Percentiles rank a stretch among this genome's conserved stretches.
Conservation (phyloP, 2,888 invertebrate genomes). For the Erebia palarica region DNA sequence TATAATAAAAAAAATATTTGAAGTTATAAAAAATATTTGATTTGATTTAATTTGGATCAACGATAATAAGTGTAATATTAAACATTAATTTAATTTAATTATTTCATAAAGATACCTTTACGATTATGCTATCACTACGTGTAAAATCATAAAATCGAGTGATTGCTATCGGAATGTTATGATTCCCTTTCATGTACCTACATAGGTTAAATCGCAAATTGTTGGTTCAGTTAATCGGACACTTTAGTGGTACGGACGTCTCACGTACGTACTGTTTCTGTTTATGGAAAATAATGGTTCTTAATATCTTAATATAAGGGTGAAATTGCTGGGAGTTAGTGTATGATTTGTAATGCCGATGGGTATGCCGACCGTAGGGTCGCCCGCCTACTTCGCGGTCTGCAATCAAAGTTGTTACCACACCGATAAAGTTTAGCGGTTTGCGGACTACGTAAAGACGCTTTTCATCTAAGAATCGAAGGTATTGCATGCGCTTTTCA, state of each 20-base stretch:
- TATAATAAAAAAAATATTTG: too few species aligned
- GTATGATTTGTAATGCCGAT: constrained; percentile 45
- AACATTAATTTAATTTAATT: too few species aligned
- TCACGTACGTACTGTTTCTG: constrained; percentile 44
- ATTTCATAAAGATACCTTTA: neutral
- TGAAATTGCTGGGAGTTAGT: constrained; percentile 42
- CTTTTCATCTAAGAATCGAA: constrained; percentile 41
- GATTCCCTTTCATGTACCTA: constrained; percentile 64
- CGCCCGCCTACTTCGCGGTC: constrained; percentile 45
- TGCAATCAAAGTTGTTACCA: constrained; percentile 50
- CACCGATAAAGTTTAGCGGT: constrained; percentile 50
- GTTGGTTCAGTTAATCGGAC: constrained; percentile 63
- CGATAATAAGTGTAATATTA: too few species aligned
- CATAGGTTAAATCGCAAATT: constrained; percentile 76
- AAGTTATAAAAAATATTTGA: too few species aligned
- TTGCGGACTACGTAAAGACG: constrained; percentile 47
- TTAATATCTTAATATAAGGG: constrained; percentile 48
- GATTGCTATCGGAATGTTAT: constrained; percentile 64
- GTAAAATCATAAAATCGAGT: constrained; percentile 70
- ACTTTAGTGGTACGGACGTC: constrained; percentile 54
- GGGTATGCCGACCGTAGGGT: constrained; percentile 41
- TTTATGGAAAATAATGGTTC: constrained; percentile 47
- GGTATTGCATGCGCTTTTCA: constrained; percentile 26
- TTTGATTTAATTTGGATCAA: too few species aligned
- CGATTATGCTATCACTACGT: constrained; percentile 58